Percentiles rank a stretch among this genome's conserved stretches.
Conservation (phyloP, 2,888 invertebrate genomes). For the Sesamia inferens region DNA sequence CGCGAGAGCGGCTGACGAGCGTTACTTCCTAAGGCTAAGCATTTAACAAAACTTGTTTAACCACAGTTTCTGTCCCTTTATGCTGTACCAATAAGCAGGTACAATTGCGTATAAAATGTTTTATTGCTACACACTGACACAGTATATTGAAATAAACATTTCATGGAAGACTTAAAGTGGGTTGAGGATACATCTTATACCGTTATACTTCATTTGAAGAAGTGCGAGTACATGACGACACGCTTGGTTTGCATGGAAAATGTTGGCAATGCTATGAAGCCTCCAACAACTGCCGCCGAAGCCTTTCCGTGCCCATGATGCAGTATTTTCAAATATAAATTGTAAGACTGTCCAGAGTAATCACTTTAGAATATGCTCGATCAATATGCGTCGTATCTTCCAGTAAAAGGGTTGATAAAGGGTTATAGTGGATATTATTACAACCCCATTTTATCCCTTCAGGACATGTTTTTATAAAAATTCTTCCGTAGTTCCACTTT, state of each 20-base stretch:
- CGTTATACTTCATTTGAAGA: not conserved
- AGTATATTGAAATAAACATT: not conserved
- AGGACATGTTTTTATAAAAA: not conserved
- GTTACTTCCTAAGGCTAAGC: not conserved
- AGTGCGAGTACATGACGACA: not conserved
- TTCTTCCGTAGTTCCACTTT: not conserved
- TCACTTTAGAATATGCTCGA: not conserved
- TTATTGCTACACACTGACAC: not conserved
- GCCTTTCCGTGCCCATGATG: not conserved
- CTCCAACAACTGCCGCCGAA: not conserved
- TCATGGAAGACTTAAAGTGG: not conserved
- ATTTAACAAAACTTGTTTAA: not conserved
- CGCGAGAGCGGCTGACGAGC: not conserved
- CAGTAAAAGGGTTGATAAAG: not conserved
- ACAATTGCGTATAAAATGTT: not conserved
- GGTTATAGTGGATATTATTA: not conserved
- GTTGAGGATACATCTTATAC: too few relatives aligned
- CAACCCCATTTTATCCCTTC: not conserved
- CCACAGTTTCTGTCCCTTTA: not conserved
- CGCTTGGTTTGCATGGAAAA: too few relatives aligned
- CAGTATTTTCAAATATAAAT: not conserved
- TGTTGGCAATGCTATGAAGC: not conserved
- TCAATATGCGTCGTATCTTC: not conserved
- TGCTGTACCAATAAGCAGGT: not conserved
- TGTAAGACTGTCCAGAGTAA: not conserved